Evolutionary conservation across 2,797 vertebrate genomes (phyloP).

Genomic region (Buceros bicornis): DNA sequence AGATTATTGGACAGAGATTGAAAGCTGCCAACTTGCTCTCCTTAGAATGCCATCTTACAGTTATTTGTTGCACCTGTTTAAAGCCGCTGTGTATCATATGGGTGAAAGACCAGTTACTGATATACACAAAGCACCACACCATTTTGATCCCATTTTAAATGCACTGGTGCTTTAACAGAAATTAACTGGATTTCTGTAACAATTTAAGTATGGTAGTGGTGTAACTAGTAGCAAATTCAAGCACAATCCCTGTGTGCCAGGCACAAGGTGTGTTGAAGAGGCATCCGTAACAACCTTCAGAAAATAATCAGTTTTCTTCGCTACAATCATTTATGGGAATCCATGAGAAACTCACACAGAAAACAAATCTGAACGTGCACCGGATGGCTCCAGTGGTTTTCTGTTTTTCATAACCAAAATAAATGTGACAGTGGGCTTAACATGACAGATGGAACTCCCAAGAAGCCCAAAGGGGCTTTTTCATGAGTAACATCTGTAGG

Average conservation of each 20-base stretch:
- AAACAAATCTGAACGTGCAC: neutral
- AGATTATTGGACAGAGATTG: neutral
- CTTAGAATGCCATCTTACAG: neutral
- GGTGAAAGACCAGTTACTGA: neutral
- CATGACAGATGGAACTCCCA: neutral
- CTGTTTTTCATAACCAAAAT: neutral
- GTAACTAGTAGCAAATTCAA: neutral
- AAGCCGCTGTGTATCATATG: neutral
- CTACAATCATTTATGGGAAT: neutral
- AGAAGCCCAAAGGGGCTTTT: neutral
- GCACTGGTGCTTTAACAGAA: neutral
- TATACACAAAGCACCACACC: neutral
- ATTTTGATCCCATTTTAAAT: neutral
- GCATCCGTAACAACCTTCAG: neutral
- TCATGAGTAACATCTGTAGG: neutral
- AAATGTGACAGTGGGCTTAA: neutral
- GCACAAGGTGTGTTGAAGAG: neutral
- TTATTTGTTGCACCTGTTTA: neutral
- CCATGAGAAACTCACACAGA: neutral
- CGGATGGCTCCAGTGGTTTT: neutral
- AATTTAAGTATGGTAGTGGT: neutral
- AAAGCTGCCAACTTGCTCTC: neutral
- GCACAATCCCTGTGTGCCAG: fast-evolving
- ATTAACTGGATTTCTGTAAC: neutral
- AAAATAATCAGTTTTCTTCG: neutral